Evolutionary conservation across 2,113 vertebrate species (phyloP), one percentile per base, ranked within the genome.

Genomic region (Pterocles orientalis): DNA sequence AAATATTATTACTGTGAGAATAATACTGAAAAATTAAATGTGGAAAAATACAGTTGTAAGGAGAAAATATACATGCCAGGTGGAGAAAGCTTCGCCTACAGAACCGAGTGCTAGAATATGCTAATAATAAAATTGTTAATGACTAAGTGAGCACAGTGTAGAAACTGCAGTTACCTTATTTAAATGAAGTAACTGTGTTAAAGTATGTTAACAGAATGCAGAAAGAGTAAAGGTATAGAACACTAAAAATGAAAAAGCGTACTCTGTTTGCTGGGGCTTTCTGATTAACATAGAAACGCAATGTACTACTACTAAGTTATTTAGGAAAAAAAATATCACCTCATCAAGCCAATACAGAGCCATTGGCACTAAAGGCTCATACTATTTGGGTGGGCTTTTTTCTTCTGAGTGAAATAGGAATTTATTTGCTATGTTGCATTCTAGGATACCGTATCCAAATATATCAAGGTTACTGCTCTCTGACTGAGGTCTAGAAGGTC

Each of bases 51-150:
- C 23, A 93, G 29, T 77, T 94, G n/a, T 88, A 94, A 56, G 66
- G 41, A 88, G 86, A 96, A 81, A 96, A 84, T 72, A 51, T 80
- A 79, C 33, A 45, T 53, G 71, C 36, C 91, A 88, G 94, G 91
- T 92, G 82, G 92, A 90, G 94, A 94, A 96, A 86, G 91, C 86
- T 95, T 92, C 45, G 28, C 96, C 95, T 96, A 73, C 70, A 96
- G 54, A 92, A 87, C 60, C 86, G 86, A 93, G 88, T 88, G 94
- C 93, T 94, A 93, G 84, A 86, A 78, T 95, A 81, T 80, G 65
- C 78, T 96, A 97, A 94, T 97, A 96, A 96, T 87, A 97, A 97
- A 94, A 96, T 95, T 53, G 68, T 83, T 97, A 97, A 97, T 97
- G 86, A 94, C 89, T 96, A 97, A 97, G 97, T 95, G 80, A 95